These are phyloP conservation scores for Choristoneura rosaceana DNA, from an alignment of 2,888 invertebrate genomes.

Conservation along the genomic window DNA sequence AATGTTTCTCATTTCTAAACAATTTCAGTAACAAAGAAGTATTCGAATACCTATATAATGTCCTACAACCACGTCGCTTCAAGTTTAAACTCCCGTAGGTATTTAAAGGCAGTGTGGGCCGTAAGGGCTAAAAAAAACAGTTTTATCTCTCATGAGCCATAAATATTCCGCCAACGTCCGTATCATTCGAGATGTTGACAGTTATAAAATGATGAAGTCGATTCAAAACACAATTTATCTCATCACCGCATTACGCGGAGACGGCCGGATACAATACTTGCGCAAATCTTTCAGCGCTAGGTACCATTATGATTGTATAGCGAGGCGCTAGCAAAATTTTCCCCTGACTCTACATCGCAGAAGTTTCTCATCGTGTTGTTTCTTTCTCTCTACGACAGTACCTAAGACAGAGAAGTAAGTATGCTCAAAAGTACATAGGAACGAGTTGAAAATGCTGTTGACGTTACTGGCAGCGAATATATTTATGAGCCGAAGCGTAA, in stretches of 20 bases:
- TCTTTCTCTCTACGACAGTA: neutral
- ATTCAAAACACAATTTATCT: constrained; percentile 26
- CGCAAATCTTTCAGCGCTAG: constrained; percentile 20
- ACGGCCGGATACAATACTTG: constrained; percentile 22
- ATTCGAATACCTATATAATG: no score
- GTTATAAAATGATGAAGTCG: constrained; percentile 26
- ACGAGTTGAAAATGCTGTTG: neutral
- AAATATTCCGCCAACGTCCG: constrained; percentile 6
- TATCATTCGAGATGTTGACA: constrained; percentile 20
- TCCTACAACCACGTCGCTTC: neutral
- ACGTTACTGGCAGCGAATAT: constrained; percentile 11
- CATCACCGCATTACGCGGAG: constrained; percentile 12
- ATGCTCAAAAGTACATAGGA: neutral
- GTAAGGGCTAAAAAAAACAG: constrained; percentile 19
- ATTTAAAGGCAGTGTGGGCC: neutral
- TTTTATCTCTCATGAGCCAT: constrained; percentile 5
- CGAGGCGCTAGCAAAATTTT: neutral
- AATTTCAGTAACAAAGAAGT: no score
- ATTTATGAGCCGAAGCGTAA: neutral
- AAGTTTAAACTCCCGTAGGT: no score
- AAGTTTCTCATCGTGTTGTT: neutral
- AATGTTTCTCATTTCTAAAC: no score
- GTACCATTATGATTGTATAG: neutral
- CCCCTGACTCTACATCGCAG: neutral
- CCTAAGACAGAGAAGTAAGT: neutral